Base-by-base conservation (phyloP, 2,888 invertebrate species). In the Drosophila paramelanica region DNA sequence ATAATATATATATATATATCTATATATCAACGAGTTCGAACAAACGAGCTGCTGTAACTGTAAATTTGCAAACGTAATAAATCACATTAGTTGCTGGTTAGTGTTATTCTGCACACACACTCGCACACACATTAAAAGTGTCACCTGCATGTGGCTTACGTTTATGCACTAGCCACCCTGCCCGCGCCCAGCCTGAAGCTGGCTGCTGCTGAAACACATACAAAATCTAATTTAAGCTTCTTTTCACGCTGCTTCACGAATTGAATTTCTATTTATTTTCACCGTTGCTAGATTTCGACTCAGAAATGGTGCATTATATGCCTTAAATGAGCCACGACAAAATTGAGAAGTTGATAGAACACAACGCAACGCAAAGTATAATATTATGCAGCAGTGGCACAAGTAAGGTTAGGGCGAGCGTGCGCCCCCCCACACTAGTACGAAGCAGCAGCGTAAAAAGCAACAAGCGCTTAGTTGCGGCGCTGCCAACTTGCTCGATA, bases 351-450 rank as follows among this genome's bases (percentile, higher is more conserved):
- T 80, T 68, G 81, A 61, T 60, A 68, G 38, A 50, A 61, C 41
- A 41, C 41, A 61, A 58, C 52, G 61, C 50, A 69, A 53, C 55
- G 47, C 43, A 67, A 47, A 71, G 55, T 81, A 73, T 69, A 81
- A 77, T 83, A 87, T 83, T 87, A 83, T 83, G 83, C 83, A 83
- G 81, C 77, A 71, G 69, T 69, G 68, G 68, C 70, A 81, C 75
- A 87, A 83, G 83, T 83, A 88, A 83, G 83, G 83, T 83, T 83
- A 83, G 78, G 79, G 67, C 74, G 76, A 66, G 67, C 55, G 74
- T 60, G 62, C 66, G 66, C 51, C 73, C 70, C 78, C 66, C 62
- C 70, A 62, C 81, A 78, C 67, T 71, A 70, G 65, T 72, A 61
- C 72, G 86, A 82, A 81, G 47, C 70, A 70, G 72, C 42, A 80